These are phyloP conservation scores for Albula glossodonta DNA, from an alignment of 2,113 vertebrate species.

Conservation along the genomic window DNA sequence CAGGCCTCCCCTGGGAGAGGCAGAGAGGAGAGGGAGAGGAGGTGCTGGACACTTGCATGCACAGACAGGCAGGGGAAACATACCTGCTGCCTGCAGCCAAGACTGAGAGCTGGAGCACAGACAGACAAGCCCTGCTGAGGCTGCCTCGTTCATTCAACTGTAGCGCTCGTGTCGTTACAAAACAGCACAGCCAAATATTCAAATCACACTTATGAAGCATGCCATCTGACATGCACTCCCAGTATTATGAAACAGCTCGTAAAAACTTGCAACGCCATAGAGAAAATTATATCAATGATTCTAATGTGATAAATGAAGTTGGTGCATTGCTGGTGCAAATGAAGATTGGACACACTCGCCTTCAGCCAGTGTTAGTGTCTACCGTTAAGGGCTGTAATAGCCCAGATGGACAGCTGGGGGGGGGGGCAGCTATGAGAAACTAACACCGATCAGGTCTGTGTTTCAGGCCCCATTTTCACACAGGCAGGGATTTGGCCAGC, in stretches of 20 bases:
- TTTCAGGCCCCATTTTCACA: conserved; percentile 25
- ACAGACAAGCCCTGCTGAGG: not conserved
- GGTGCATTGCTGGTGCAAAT: not conserved
- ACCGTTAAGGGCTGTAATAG: not conserved
- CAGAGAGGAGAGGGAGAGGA: not conserved
- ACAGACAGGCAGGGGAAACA: conserved; percentile 1
- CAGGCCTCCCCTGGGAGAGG: no score
- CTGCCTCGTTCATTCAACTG: not conserved
- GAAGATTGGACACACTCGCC: not conserved
- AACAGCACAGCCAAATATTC: not conserved
- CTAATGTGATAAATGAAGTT: not conserved
- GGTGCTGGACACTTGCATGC: not conserved
- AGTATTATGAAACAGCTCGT: no score
- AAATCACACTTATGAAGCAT: not conserved
- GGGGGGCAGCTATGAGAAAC: conserved; percentile 48
- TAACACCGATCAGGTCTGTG: conserved; percentile 57
- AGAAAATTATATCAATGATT: conserved; percentile 7
- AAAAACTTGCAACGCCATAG: conserved; percentile 4
- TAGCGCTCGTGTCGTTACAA: not conserved
- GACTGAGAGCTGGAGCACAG: not conserved
- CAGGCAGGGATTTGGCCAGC: conserved; percentile 40
- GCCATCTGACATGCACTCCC: not conserved
- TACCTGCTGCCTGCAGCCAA: not conserved
- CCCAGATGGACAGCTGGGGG: conserved; percentile 50
- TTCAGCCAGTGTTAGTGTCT: not conserved